phyloP scores from a whole-genome alignment of 2,113 vertebrate species.

The Crotalus horridus region DNA sequence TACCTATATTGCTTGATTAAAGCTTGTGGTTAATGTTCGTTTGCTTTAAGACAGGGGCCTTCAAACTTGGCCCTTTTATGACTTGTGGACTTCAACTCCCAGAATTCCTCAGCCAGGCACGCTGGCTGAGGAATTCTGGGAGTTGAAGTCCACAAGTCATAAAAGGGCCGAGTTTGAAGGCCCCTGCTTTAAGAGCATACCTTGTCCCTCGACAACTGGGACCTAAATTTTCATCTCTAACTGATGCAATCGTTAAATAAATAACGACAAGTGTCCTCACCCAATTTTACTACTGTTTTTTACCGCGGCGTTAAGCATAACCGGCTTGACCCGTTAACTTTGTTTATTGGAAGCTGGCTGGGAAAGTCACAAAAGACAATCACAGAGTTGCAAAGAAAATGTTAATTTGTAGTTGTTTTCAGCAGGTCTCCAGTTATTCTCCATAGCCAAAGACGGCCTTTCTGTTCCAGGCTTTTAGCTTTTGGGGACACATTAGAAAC shows the following conservation, averaged over 20 bases:
- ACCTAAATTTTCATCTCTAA: background rate
- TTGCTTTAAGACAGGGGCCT: too few species aligned
- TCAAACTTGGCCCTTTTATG: too few species aligned
- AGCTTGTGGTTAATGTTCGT: background rate
- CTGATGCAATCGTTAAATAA: background rate
- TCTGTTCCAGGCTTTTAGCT: conserved; percentile 40
- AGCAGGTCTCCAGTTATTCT: conserved; percentile 38
- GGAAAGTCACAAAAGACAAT: background rate
- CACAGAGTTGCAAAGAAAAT: background rate
- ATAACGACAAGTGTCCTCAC: background rate
- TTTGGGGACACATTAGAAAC: conserved; percentile 48
- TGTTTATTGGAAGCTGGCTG: background rate
- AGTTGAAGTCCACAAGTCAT: too few species aligned
- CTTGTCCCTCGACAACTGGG: background rate
- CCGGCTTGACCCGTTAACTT: background rate
- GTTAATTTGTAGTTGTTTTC: conserved; percentile 8
- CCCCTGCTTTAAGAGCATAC: too few species aligned
- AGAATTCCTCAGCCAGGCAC: too few species aligned
- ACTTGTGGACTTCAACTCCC: too few species aligned
- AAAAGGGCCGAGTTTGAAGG: too few species aligned
- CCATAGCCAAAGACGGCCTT: conserved; percentile 24
- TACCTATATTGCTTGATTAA: background rate
- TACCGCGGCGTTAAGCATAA: background rate
- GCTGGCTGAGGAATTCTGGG: too few species aligned
- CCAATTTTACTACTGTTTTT: background rate